A percentile compares a stretch with the other conserved stretches of the same genome.
Conservation (phyloP, 2,797 vertebrate genomes). For the Artibeus jamaicensis region DNA sequence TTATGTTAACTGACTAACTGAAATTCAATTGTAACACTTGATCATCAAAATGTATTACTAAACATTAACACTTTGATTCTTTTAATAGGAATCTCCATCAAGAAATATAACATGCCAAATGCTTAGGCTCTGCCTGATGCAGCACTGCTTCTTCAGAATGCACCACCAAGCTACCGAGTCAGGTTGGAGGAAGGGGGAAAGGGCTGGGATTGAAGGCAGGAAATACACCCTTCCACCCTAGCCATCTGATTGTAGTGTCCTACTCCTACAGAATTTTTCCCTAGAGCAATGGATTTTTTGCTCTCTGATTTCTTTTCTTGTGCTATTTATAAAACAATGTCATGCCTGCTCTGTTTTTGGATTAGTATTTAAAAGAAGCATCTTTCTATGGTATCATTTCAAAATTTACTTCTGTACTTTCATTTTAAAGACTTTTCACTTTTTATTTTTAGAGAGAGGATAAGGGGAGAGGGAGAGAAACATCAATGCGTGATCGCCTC, state of each 20-base stretch:
- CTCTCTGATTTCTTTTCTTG: slow-evolving; percentile 5
- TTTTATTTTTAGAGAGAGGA: too few relatives aligned
- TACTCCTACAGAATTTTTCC: not conserved
- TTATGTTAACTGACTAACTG: not conserved
- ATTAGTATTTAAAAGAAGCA: not conserved
- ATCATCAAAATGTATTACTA: not conserved
- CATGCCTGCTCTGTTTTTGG: not conserved
- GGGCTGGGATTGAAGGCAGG: not conserved
- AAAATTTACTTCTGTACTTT: not conserved
- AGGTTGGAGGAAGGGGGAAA: not conserved
- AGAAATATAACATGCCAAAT: slow-evolving; percentile 14
- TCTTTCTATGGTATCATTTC: not conserved
- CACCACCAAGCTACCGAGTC: not conserved
- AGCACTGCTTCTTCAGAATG: not conserved
- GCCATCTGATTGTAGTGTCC: not conserved
- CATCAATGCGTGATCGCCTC: too few relatives aligned
- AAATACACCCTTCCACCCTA: not conserved
- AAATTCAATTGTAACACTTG: not conserved
- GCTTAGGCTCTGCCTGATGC: not conserved
- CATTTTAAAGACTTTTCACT: not conserved
- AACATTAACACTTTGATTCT: slow-evolving; percentile 20
- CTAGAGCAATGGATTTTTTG: not conserved
- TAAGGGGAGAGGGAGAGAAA: too few relatives aligned
- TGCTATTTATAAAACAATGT: not conserved
- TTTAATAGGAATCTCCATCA: not conserved